Percentiles rank a stretch among this genome's conserved stretches.
phyloP scores from a whole-genome alignment of 2,113 vertebrate species.

The Hiodon alosoides region DNA sequence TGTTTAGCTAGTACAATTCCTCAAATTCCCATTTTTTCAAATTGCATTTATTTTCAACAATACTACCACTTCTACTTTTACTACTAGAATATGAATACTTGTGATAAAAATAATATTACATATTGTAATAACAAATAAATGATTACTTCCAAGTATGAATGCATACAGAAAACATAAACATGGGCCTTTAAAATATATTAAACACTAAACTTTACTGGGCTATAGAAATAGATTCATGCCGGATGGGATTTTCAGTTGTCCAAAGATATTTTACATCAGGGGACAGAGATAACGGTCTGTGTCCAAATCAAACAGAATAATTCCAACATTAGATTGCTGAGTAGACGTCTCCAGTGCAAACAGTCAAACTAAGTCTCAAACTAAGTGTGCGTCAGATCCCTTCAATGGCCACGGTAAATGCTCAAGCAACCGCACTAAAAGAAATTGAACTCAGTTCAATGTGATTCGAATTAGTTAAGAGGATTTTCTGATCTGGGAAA shows the following conservation, averaged over 20 bases:
- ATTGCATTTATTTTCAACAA: too few relatives aligned
- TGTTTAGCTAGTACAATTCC: too few relatives aligned
- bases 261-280: conserved; percentile 9
- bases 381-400: neutral
- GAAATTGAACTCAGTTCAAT: neutral
- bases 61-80: too few relatives aligned
- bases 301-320: conserved; percentile 41
- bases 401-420: neutral
- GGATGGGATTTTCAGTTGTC: neutral
- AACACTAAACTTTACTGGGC: neutral
- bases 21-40: too few relatives aligned
- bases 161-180: too few relatives aligned
- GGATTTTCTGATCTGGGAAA: neutral
- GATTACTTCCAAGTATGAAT: too few relatives aligned
- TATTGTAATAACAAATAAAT: too few relatives aligned
- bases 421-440: too few relatives aligned
- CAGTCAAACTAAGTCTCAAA: conserved; percentile 25
- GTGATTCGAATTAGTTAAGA: neutral
- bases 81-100: too few relatives aligned
- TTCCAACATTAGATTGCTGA: conserved; percentile 22
- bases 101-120: too few relatives aligned
- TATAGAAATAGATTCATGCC: neutral
- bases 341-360: conserved; percentile 29
- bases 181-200: neutral
- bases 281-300: conserved; percentile 18